Evolutionary conservation across 2,113 vertebrate genomes (phyloP).

Genomic region (Nesospiza acunhae): DNA sequence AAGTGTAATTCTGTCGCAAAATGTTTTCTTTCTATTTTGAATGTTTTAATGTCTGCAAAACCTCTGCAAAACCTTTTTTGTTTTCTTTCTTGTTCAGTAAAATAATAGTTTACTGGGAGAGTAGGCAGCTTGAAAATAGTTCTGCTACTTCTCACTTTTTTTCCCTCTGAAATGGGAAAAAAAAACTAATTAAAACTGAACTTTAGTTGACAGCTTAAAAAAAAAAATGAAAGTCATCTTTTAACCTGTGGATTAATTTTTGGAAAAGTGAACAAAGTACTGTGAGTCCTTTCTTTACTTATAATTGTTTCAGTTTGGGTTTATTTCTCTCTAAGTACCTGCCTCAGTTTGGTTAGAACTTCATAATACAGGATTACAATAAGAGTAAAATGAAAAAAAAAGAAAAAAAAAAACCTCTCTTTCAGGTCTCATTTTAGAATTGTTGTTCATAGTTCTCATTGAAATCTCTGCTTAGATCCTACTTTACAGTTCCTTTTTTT

Average conservation of each 20-base stretch:
- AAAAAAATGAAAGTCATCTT: background rate
- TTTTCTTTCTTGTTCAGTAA: background rate
- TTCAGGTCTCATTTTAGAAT: background rate
- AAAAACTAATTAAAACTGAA: slow-evolving; percentile 4
- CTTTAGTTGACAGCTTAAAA: background rate
- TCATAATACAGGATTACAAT: background rate
- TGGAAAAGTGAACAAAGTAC: background rate
- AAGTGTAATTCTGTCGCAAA: background rate
- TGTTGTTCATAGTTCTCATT: background rate
- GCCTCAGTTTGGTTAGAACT: background rate
- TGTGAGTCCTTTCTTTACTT: background rate
- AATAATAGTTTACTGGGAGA: background rate
- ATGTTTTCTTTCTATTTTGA: background rate
- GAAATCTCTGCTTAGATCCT: background rate
- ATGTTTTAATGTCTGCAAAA: background rate
- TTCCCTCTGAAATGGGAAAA: background rate
- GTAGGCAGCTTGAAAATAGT: background rate
- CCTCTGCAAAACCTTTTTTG: background rate
- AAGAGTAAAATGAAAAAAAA: background rate
- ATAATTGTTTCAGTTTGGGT: background rate
- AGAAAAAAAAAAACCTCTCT: background rate
- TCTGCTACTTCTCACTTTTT: background rate
- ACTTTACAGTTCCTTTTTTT: background rate
- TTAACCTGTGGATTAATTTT: background rate
- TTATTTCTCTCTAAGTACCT: background rate